Conservation (phyloP, 1,140 invertebrate genomes). For the Helicoverpa zea region DNA sequence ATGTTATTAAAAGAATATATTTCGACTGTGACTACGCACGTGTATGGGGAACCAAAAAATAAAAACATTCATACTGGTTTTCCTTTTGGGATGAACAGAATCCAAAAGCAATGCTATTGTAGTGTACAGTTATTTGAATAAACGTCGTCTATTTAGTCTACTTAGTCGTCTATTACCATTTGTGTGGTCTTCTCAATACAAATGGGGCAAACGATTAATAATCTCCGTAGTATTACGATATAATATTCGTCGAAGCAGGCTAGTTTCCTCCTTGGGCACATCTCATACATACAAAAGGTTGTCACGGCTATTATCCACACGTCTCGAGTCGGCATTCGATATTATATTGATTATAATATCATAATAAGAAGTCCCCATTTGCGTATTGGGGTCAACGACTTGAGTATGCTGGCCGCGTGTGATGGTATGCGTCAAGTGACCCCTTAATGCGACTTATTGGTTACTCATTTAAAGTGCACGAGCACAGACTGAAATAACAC, state of each 20-base stretch:
- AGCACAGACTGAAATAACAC: slow-evolving; percentile 58
- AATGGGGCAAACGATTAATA: slow-evolving; percentile 27
- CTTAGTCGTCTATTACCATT: background rate
- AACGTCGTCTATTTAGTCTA: background rate
- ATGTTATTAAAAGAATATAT: slow-evolving; percentile 77
- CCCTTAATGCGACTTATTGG: slow-evolving; percentile 84
- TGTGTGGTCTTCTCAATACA: slow-evolving; percentile 15
- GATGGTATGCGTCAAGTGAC: slow-evolving; percentile 80
- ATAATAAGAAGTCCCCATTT: slow-evolving; percentile 70
- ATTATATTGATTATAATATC: slow-evolving; percentile 48
- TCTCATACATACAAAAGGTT: slow-evolving; percentile 33
- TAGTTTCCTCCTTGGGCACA: slow-evolving; percentile 31
- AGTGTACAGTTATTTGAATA: background rate
- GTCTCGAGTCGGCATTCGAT: slow-evolving; percentile 33
- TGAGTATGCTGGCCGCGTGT: slow-evolving; percentile 77
- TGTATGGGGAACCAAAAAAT: slow-evolving; percentile 18
- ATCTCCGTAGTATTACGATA: background rate
- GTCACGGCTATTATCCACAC: slow-evolving; percentile 36
- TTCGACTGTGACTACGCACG: slow-evolving; percentile 51
- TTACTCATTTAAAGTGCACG: slow-evolving; percentile 80
- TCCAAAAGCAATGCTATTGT: slow-evolving; percentile 20
- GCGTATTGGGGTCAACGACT: slow-evolving; percentile 82
- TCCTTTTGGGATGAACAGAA: slow-evolving; percentile 5
- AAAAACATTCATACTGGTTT: slow-evolving; percentile 20
- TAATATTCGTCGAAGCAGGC: slow-evolving; percentile 31